Base-by-base conservation (phyloP, 2,113 vertebrate species). In the Turnix velox region DNA sequence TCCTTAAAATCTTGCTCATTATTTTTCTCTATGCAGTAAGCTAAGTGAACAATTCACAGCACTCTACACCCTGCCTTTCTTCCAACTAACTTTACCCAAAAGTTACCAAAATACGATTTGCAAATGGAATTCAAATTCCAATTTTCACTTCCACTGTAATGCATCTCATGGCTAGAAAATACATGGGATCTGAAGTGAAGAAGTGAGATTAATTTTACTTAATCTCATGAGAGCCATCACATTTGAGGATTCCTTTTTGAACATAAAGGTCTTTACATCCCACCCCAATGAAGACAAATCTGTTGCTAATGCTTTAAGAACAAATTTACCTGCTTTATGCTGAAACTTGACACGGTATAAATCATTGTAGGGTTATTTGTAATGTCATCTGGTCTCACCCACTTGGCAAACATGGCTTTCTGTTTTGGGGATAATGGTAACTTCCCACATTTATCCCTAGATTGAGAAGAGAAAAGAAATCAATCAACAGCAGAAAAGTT, bases 301-400 rank as follows among this genome's bases (percentile, higher is more conserved):
- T n/a, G n/a, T n/a, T n/a, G n/a, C n/a, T n/a, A n/a, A n/a, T n/a
- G n/a, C 40, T 33, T 79, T 4, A 55, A 37, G n/a, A 75, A 35
- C 15, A 72, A 72, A 42, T 72, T 94, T 95, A 99, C 99, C 98
- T 99, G 99, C 88, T 99, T 99, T 97, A 99, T 99, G 97, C 99
- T 99, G 97, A 99, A 99, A 97, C 99, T 99, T 94, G 99, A 99
- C 74, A 99, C 99, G n/a, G 99, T 99, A 90, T 99, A 99, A 96
- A 99, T 99, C 99, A 99, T 99, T 0, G 98, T 99, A 65, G 99
- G 99, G 94, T 99, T 99, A 95, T 98, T 99, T 93, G 98, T 98
- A 92, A 99, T 98, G 65, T 99, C 99, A 83, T 99, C 99, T 9
- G 99, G 99, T 23, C 98, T 97, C 37, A 99, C 98, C 99, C 99